Conservation (phyloP, 2,888 invertebrate species). For the Lasioglossum figueresi region DNA sequence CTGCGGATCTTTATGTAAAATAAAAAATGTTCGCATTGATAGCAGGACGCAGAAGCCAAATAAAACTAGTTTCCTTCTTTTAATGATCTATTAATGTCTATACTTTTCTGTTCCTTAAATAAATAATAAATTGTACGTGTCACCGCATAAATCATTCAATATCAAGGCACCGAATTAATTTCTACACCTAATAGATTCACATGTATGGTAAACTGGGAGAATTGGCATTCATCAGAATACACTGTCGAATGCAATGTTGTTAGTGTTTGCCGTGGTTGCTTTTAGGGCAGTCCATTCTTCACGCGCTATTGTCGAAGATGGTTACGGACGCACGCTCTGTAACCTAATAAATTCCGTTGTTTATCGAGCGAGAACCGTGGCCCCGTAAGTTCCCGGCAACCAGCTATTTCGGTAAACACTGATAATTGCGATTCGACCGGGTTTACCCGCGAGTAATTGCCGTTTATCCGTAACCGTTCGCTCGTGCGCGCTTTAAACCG, state of each 20-base stretch:
- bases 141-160: too few species aligned
- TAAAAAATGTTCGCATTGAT: too few species aligned
- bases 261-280: background rate
- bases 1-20: too few species aligned
- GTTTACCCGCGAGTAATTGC: slow-evolving; percentile 18
- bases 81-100: too few species aligned
- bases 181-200: too few species aligned
- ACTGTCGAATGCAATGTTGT: background rate
- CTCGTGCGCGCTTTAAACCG: slow-evolving; percentile 1
- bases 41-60: too few species aligned
- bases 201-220: too few species aligned
- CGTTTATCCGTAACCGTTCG: slow-evolving; percentile 8
- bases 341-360: slow-evolving; percentile 18
- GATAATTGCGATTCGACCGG: slow-evolving; percentile 25
- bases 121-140: too few species aligned
- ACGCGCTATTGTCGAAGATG: slow-evolving; percentile 9
- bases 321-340: background rate
- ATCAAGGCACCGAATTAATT: too few species aligned
- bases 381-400: background rate
- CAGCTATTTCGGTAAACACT: slow-evolving; percentile 19
- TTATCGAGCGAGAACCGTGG: background rate
- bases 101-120: too few species aligned
- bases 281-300: background rate
- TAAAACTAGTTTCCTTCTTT: too few species aligned
- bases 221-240: background rate